Conservation (phyloP, 2,113 vertebrate species). For the Atherinomorus stipes region DNA sequence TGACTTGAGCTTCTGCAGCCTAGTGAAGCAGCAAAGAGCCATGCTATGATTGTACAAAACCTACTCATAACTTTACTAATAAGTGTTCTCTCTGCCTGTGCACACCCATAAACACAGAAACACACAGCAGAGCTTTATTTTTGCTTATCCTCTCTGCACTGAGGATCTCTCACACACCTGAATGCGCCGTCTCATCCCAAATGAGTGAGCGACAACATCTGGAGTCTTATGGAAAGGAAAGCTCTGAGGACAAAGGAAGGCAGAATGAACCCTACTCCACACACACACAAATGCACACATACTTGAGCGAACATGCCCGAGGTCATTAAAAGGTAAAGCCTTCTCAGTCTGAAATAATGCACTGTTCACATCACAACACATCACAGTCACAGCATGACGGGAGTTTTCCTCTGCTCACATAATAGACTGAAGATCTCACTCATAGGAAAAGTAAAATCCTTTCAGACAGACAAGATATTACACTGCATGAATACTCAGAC, state of each 20-base stretch:
- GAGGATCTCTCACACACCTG: constrained; percentile 66
- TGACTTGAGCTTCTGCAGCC: constrained; percentile 13
- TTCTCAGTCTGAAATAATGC: constrained; percentile 17
- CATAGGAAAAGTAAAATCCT: constrained; percentile 35
- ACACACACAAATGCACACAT: neutral
- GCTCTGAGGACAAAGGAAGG: constrained; percentile 60
- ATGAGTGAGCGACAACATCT: constrained; percentile 71
- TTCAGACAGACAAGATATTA: constrained; percentile 56
- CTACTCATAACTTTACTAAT: constrained; percentile 22
- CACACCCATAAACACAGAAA: constrained; percentile 34
- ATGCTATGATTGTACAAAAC: constrained; percentile 26
- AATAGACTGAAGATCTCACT: constrained; percentile 37
- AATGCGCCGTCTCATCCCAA: constrained; percentile 58
- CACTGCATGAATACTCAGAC: constrained; percentile 46
- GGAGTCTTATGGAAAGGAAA: constrained; percentile 55
- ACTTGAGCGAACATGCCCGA: constrained; percentile 22
- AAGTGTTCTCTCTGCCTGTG: constrained; percentile 14
- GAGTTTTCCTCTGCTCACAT: constrained; percentile 5
- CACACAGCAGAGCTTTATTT: constrained; percentile 54
- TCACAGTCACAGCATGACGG: constrained; percentile 16
- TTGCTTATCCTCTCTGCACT: constrained; percentile 30
- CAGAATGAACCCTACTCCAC: constrained; percentile 33
- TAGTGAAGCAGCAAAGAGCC: constrained; percentile 36
- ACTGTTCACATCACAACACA: constrained; percentile 31
- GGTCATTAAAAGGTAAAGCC: constrained; percentile 64